Conservation (phyloP, 2,888 invertebrate genomes). For the Gymnocheta viridis region DNA sequence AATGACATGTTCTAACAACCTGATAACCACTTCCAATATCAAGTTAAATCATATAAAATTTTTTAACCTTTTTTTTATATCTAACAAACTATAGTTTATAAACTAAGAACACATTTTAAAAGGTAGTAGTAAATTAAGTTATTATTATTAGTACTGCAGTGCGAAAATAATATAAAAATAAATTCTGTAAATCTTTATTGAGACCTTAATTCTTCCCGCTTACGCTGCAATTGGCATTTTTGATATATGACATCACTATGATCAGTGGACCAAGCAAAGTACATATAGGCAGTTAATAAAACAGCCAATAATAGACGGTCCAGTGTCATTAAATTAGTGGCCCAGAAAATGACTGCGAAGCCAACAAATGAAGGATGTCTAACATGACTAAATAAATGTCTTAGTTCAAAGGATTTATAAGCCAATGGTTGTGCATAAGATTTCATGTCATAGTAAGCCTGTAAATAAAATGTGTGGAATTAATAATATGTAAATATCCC, state of each 20-base stretch:
- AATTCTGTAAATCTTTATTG: conserved; percentile 18
- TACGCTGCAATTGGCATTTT: conserved; percentile 82
- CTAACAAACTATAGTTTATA: neutral
- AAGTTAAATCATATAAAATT: neutral
- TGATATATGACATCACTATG: conserved; percentile 84
- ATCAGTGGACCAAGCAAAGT: conserved; percentile 85
- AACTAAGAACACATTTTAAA: conserved; percentile 39
- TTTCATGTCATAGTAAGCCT: conserved; percentile 84
- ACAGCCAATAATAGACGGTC: conserved; percentile 84
- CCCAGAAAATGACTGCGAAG: conserved; percentile 84
- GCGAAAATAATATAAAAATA: neutral
- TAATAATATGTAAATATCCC: neutral
- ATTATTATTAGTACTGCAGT: neutral
- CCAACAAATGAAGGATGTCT: conserved; percentile 86
- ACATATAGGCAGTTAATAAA: conserved; percentile 84
- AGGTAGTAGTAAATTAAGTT: conserved; percentile 8
- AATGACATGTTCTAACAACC: too few relatives aligned
- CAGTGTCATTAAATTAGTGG: conserved; percentile 85
- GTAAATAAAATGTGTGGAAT: neutral
- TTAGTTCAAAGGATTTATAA: conserved; percentile 84
- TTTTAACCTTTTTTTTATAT: neutral
- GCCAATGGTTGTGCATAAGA: conserved; percentile 83
- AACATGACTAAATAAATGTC: conserved; percentile 84
- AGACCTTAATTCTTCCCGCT: conserved; percentile 82
- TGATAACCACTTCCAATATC: too few relatives aligned